Conservation (phyloP, 1,140 invertebrate species). For the Ips typographus region DNA sequence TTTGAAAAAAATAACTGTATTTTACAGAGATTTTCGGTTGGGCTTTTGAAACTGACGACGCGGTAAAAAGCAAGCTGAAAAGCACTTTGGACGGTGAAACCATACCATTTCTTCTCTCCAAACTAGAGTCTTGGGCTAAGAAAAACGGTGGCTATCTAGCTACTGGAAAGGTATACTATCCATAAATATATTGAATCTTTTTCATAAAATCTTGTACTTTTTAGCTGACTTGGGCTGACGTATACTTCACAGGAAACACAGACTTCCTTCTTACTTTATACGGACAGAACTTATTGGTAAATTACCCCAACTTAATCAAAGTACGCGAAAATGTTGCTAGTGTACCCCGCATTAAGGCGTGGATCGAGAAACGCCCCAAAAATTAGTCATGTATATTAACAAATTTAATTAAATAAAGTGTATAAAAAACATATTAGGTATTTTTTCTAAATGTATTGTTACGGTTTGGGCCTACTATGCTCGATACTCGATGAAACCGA, state of each 20-base stretch:
- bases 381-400: background rate
- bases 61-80: conserved; percentile 37
- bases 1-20: background rate
- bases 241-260: conserved; percentile 61
- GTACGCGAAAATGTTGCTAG: conserved; percentile 58
- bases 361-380: conserved; percentile 63
- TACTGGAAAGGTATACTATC: conserved; percentile 14
- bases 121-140: conserved; percentile 58
- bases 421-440: background rate
- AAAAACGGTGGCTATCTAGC: conserved; percentile 60
- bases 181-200: background rate
- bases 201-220: conserved; percentile 40
- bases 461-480: too few species aligned
- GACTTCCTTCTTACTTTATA: conserved; percentile 52
- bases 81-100: conserved; percentile 52
- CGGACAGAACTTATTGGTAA: conserved; percentile 61
- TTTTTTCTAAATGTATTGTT: too few species aligned
- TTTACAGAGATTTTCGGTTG: background rate
- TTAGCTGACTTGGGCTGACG: conserved; percentile 61
- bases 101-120: conserved; percentile 59
- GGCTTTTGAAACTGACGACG: background rate
- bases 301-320: conserved; percentile 60
- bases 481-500: too few species aligned
- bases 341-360: conserved; percentile 64
- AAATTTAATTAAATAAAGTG: background rate